phyloP scores from a whole-genome alignment of 2,888 invertebrate genomes.

The Anoncus sp. region DNA sequence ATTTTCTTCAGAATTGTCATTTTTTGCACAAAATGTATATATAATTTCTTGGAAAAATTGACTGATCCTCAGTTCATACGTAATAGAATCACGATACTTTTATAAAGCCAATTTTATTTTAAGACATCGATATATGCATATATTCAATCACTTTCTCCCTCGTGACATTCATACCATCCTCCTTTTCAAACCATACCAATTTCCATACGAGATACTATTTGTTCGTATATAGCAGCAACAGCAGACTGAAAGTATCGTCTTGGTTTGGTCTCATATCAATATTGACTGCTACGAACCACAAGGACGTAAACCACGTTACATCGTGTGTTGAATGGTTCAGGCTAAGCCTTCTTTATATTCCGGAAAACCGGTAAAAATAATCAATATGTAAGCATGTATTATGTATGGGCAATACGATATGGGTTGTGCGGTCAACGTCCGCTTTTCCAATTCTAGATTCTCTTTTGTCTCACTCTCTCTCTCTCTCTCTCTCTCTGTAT shows the following conservation, averaged over 20 bases:
- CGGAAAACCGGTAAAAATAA: background rate
- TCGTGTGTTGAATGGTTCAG: too few relatives aligned
- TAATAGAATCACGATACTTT: too few relatives aligned
- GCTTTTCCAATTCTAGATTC: conserved; percentile 27
- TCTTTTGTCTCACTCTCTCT: conserved; percentile 7
- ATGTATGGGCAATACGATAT: background rate
- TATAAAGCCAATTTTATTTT: too few relatives aligned
- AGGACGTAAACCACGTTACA: too few relatives aligned
- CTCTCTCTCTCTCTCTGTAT: background rate
- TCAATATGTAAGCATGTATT: background rate
- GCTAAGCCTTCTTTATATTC: background rate
- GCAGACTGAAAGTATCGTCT: too few relatives aligned
- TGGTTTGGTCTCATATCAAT: too few relatives aligned
- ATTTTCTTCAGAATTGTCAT: background rate
- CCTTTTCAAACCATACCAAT: background rate
- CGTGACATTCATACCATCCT: conserved; percentile 5
- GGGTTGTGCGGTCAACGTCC: conserved; percentile 21
- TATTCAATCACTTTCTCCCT: conserved; percentile 29
- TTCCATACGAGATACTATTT: conserved; percentile 12
- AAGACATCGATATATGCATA: background rate
- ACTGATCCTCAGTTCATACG: too few relatives aligned
- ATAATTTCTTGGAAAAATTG: too few relatives aligned
- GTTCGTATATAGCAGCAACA: background rate
- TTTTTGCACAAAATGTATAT: background rate
- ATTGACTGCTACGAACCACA: too few relatives aligned